Percentiles rank a stretch among this genome's conserved stretches.
These are phyloP conservation scores for Oenanthe oenanthe DNA, from an alignment of 2,113 vertebrate species.

Conservation along the genomic window DNA sequence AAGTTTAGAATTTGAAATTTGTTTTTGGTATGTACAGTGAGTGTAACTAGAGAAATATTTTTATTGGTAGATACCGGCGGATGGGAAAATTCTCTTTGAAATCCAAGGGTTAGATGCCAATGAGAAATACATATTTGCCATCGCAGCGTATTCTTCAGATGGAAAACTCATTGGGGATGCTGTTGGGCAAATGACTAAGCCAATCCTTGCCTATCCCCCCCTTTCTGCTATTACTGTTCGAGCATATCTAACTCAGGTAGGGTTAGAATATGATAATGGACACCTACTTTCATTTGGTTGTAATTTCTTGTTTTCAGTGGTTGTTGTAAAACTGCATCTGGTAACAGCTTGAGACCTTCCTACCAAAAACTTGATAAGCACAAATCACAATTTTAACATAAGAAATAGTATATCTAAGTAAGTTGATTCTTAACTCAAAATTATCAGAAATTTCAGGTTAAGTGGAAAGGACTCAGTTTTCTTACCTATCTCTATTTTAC, in stretches of 20 bases:
- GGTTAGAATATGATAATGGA: background rate
- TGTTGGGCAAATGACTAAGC: slow-evolving; percentile 84
- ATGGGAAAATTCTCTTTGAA: slow-evolving; percentile 79
- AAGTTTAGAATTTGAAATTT: background rate
- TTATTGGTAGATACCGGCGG: slow-evolving; percentile 81
- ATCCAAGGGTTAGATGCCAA: slow-evolving; percentile 85
- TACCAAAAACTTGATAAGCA: background rate
- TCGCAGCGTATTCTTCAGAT: slow-evolving; percentile 86
- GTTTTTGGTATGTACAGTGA: background rate
- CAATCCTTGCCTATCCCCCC: slow-evolving; percentile 85
- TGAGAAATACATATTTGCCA: slow-evolving; percentile 91
- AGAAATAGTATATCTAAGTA: background rate
- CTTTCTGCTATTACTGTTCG: slow-evolving; percentile 82
- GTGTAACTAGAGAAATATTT: slow-evolving; percentile 36
- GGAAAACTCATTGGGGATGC: slow-evolving; percentile 84
- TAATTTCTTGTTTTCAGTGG: background rate
- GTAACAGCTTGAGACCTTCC: background rate
- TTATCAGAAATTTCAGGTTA: background rate
- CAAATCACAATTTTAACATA: background rate
- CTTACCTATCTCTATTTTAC: background rate
- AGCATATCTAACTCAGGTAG: slow-evolving; percentile 89
- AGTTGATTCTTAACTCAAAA: background rate
- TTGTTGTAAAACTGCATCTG: background rate
- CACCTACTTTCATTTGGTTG: background rate
- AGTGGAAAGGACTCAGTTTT: background rate